These are phyloP conservation scores for Hydrolagus colliei DNA, from an alignment of 2,797 vertebrate species.

Conservation along the genomic window DNA sequence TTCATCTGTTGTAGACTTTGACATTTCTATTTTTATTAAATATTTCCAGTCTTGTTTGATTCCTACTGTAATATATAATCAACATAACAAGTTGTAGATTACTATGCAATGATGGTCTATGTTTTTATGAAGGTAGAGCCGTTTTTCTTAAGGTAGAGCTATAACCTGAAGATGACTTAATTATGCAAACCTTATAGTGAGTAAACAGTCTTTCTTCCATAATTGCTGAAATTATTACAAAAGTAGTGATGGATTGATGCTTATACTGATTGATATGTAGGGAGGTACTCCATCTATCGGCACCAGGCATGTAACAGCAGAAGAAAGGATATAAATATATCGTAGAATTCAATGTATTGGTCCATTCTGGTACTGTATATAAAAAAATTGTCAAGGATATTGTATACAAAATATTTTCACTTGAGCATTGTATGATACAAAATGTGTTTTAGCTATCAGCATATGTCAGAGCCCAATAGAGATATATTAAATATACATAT, in stretches of 20 bases:
- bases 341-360: not conserved
- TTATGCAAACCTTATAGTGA: not conserved
- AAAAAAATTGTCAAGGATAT: too few relatives aligned
- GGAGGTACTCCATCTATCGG: conserved; percentile 21
- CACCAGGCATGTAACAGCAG: not conserved
- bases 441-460: too few relatives aligned
- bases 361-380: too few relatives aligned
- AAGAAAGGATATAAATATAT: not conserved
- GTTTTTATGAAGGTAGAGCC: not conserved
- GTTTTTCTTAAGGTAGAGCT: not conserved
- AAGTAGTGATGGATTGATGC: not conserved
- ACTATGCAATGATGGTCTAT: not conserved
- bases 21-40: not conserved
- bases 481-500: too few relatives aligned
- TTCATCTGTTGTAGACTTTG: too few relatives aligned
- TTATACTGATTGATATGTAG: not conserved
- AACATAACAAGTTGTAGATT: not conserved
- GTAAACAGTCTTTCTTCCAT: not conserved
- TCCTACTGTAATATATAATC: not conserved
- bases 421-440: too few relatives aligned
- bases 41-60: not conserved
- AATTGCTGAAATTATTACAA: not conserved
- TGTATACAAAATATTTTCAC: too few relatives aligned
- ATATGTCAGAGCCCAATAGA: too few relatives aligned
- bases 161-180: not conserved